A percentile compares a stretch with the other conserved stretches of the same genome.
Evolutionary conservation across 2,113 vertebrate genomes (phyloP).

Genomic region (Malaclemys terrapin): DNA sequence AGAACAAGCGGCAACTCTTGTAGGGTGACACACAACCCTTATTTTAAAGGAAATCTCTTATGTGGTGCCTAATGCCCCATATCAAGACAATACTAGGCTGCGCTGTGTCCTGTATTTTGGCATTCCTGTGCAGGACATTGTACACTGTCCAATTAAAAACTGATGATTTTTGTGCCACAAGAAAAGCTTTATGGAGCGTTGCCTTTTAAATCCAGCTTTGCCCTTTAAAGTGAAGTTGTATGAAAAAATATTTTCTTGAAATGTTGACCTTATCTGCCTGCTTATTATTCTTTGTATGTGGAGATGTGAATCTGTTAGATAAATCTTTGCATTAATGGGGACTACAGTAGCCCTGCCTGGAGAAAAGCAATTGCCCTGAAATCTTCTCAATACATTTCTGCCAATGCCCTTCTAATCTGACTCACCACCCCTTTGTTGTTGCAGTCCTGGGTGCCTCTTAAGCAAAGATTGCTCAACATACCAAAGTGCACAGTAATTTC

Average conservation of each 20-base stretch:
- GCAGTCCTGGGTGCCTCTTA: background rate
- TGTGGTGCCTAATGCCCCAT: background rate
- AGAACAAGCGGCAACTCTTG: background rate
- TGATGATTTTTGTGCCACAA: background rate
- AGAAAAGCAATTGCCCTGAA: background rate
- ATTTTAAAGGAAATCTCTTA: background rate
- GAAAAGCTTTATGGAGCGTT: background rate
- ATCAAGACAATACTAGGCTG: background rate
- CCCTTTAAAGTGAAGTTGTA: background rate
- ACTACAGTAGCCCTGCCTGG: background rate
- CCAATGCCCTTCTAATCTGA: background rate
- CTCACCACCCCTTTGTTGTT: background rate
- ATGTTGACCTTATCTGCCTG: background rate
- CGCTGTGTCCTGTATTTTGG: background rate
- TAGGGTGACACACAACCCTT: background rate
- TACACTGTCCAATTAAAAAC: background rate
- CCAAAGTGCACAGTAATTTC: background rate
- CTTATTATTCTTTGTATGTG: background rate
- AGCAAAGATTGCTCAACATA: background rate
- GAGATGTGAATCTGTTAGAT: background rate
- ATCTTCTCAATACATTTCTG: background rate
- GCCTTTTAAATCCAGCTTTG: background rate
- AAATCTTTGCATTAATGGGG: background rate
- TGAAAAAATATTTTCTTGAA: background rate
- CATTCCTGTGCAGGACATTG: background rate